Percentiles rank a stretch among this genome's conserved stretches.
These are phyloP conservation scores for Tuta absoluta DNA, from an alignment of 2,888 invertebrate genomes.

Conservation along the genomic window DNA sequence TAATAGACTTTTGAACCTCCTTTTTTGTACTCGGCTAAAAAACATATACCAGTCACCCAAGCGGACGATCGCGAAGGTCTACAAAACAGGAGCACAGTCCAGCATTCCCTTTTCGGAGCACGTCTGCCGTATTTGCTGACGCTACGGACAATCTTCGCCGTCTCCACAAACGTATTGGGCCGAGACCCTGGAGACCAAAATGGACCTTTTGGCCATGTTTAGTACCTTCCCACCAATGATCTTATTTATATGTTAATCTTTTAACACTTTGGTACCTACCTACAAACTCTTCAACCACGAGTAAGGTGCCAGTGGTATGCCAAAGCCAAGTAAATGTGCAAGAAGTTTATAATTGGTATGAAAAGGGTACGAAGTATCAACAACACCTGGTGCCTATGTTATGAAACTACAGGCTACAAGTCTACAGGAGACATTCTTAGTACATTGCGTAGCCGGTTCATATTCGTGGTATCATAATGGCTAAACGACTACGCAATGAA, in stretches of 20 bases:
- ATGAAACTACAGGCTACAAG: too few relatives aligned
- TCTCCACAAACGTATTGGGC: slow-evolving; percentile 67
- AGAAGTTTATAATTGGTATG: neutral
- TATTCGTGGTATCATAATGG: too few relatives aligned
- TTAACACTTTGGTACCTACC: too few relatives aligned
- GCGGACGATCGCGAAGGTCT: neutral
- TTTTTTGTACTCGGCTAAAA: neutral
- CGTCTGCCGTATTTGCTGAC: slow-evolving; percentile 69
- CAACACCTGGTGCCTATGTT: too few relatives aligned
- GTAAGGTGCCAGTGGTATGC: too few relatives aligned
- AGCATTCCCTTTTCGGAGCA: slow-evolving; percentile 59
- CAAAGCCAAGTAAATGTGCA: neutral
- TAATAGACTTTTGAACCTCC: too few relatives aligned
- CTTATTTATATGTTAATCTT: neutral
- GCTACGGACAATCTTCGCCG: slow-evolving; percentile 61
- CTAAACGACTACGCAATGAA: too few relatives aligned
- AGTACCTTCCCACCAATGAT: slow-evolving; percentile 55
- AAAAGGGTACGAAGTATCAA: too few relatives aligned
- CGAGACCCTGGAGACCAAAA: slow-evolving; percentile 63
- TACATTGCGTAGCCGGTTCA: too few relatives aligned
- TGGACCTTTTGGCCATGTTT: slow-evolving; percentile 42
- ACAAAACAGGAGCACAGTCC: slow-evolving; percentile 15
- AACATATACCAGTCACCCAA: slow-evolving; percentile 4
- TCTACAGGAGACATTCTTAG: too few relatives aligned
- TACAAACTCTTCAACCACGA: too few relatives aligned